Percentiles rank a stretch among this genome's conserved stretches.
Evolutionary conservation across 2,888 invertebrate species (phyloP).

Genomic region (Acleris holmiana): DNA sequence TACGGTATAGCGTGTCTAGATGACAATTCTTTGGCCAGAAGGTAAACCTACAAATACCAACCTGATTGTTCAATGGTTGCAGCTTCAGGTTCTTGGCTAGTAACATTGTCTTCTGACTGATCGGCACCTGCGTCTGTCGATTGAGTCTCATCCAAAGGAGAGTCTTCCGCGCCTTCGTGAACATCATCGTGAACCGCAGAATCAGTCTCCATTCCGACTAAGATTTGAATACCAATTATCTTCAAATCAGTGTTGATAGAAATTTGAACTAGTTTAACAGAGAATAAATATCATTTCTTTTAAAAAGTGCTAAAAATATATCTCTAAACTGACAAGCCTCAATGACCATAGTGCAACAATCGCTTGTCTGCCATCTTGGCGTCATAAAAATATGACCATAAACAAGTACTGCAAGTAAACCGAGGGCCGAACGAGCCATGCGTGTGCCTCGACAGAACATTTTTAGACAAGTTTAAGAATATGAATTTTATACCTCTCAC

Average conservation of each 20-base stretch:
- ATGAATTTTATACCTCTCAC: too few species aligned
- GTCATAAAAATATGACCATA: slow-evolving; percentile 8
- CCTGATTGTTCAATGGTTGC: slow-evolving; percentile 63
- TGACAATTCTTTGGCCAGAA: slow-evolving; percentile 29
- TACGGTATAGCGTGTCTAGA: neutral
- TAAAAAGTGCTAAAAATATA: slow-evolving; percentile 49
- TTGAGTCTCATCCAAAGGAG: slow-evolving; percentile 70
- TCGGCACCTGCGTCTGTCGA: slow-evolving; percentile 62
- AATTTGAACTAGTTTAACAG: slow-evolving; percentile 48
- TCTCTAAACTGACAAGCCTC: slow-evolving; percentile 59
- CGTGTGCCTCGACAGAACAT: too few species aligned
- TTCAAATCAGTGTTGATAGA: slow-evolving; percentile 61
- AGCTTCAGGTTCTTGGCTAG: slow-evolving; percentile 63
- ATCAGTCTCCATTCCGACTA: slow-evolving; percentile 71
- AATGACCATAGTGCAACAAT: slow-evolving; percentile 49
- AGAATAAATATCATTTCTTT: slow-evolving; percentile 55
- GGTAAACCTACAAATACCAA: slow-evolving; percentile 42
- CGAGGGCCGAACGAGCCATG: too few species aligned
- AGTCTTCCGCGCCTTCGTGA: slow-evolving; percentile 81
- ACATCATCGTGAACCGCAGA: slow-evolving; percentile 67
- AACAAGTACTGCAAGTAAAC: neutral
- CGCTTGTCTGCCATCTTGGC: slow-evolving; percentile 41
- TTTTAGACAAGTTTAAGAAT: too few species aligned
- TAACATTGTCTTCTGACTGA: slow-evolving; percentile 67
- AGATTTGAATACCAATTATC: slow-evolving; percentile 43